Conservation (phyloP, 2,113 vertebrate genomes). For the Sphaerodactylus townsendi region DNA sequence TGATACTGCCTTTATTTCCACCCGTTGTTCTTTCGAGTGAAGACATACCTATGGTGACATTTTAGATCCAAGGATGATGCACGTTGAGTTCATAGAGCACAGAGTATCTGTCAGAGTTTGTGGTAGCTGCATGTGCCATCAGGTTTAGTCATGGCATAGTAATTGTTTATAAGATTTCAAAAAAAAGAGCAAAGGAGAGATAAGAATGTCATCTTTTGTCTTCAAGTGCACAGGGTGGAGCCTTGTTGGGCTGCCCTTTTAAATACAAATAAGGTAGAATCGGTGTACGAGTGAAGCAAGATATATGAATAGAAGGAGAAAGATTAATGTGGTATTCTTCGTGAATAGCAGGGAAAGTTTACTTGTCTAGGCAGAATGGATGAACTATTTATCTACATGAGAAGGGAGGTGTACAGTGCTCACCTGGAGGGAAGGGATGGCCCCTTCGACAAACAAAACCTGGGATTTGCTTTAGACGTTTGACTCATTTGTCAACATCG, state of each 20-base stretch:
- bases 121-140: background rate
- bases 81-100: background rate
- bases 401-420: background rate
- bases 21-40: background rate
- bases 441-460: slow-evolving; percentile 2
- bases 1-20: background rate
- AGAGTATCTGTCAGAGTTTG: background rate
- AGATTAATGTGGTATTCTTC: background rate
- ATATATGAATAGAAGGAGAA: background rate
- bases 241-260: background rate
- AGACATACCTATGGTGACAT: background rate
- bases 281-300: background rate
- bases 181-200: background rate
- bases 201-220: background rate
- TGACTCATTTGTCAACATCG: slow-evolving; percentile 14
- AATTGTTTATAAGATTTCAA: slow-evolving; percentile 7
- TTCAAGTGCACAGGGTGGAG: background rate
- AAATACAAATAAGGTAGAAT: background rate
- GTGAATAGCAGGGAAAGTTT: background rate
- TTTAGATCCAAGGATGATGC: background rate
- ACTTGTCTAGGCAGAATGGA: background rate
- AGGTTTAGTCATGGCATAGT: background rate
- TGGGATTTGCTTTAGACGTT: slow-evolving; percentile 24
- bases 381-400: background rate
- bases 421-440: background rate